Base-by-base conservation (phyloP, 2,113 vertebrate genomes). In the Setophaga kirtlandii region DNA sequence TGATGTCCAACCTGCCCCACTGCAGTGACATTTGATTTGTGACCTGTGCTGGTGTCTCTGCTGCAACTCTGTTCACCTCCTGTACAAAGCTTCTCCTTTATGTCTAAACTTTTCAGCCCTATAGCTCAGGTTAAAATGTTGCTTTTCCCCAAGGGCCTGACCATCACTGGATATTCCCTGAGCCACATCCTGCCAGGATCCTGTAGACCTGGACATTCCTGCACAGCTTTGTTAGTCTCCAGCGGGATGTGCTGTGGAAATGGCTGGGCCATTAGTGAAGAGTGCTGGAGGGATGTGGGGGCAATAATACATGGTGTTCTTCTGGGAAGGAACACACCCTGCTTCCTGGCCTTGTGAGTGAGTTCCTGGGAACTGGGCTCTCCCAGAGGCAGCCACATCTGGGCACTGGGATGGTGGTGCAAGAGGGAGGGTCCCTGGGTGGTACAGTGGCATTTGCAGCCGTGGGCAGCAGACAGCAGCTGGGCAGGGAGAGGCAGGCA, bases 381-480 rank as follows among this genome's bases (percentile, higher is more conserved):
- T 81, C 59, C 55, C 65, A 63, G 64, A 4, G 3, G 44, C 69
- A 67, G 64, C 80, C 12, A 3, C 1, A 0, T 55, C 77, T 70
- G 3, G 0, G 65, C 4, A 2, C 69, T 1, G 22, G 24, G 59
- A 13, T 3, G 10, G 20, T 4, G 11, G 39, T 35, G 12, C 1
- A 1, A 8, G 56, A 70, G 30, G n/a, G 47, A 52, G 31, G 22
- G 23, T 76, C 42, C 28, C 33, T 56, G 44, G 0, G 1, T 14
- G 15, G 2, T 9, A 3, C 0, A 1, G 39, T 30, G 67, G 47
- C 31, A 21, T 64, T 75, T 5, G 20, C 4, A 12, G 21, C 62
- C 9, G 0, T 69, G 37, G 37, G 13, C n/a, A 16, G 39, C 23
- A 11, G 24, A 0, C 13, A 39, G 75, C 8, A 4, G 62, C 52